Evolutionary conservation across 2,113 vertebrate species (phyloP), one percentile per base, ranked within the genome.

Genomic region (Coreoperca whiteheadi): DNA sequence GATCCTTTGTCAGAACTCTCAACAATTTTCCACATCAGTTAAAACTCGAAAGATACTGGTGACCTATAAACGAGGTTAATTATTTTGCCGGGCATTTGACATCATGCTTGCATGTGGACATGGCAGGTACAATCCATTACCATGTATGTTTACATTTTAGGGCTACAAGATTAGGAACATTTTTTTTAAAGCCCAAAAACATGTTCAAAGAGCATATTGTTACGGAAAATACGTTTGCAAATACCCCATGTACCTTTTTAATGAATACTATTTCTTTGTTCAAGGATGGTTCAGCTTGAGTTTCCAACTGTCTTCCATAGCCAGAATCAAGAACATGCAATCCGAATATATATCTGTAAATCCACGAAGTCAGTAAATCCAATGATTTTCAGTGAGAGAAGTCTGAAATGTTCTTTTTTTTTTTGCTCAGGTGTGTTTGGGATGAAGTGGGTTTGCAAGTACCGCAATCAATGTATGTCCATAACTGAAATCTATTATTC

Each of bases 321-420:
- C 20, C n/a, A 60, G 8, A 74, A 37, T 81, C n/a, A 46, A 46
- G 14, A 80, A 72, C 56, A 43, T 8, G 14, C 20, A 73, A n/a
- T 39, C 18, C 10, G 30, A 63, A 34, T 39, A 23, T 10, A 28
- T 18, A 71, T 20, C 54, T 59, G 10, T 48, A 15, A 46, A 43
- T 72, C n/a, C 15, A 43, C 16, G 57, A 48, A n/a, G 8, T 57
- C 23, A 53, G 23, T 28, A 12, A 54, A 14, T 64, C 15, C 60
- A 59, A 59, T 3, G 3, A 18, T 20, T 28, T 54, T 32, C 39
- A 57, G 18, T 59, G 72, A n/a, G 3, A 68, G 16, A 16, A 15
- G 9, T 43, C 23, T 46, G 8, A 46, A 15, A 30, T 0, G 6
- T 23, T 48, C 8, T 28, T 41, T 54, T 54, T 9, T 14, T 54